A percentile compares a stretch with the other conserved stretches of the same genome.
These are phyloP conservation scores for Eledona agricola DNA, from an alignment of 2,888 invertebrate species.

Conservation along the genomic window DNA sequence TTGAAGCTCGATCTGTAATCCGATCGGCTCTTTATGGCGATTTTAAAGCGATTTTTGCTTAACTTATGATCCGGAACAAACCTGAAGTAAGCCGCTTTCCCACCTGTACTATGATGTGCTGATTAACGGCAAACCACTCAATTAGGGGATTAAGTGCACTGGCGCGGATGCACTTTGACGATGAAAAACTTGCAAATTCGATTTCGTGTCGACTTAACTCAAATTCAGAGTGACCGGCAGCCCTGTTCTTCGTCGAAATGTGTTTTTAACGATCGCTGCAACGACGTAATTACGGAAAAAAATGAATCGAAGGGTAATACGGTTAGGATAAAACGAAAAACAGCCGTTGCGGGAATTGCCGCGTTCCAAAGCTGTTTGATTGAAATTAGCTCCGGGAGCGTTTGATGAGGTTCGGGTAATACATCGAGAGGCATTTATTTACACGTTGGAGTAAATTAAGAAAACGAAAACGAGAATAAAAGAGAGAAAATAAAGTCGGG, in stretches of 20 bases:
- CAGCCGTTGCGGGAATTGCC: conserved; percentile 18
- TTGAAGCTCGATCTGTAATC: conserved; percentile 12
- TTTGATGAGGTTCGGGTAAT: conserved; percentile 30
- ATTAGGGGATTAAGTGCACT: conserved; percentile 21
- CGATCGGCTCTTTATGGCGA: too few relatives aligned
- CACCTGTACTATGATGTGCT: conserved; percentile 19
- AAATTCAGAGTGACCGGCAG: too few relatives aligned
- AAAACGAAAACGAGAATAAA: conserved; percentile 32
- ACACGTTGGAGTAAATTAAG: conserved; percentile 38
- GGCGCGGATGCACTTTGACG: conserved; percentile 14
- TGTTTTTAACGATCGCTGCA: too few relatives aligned
- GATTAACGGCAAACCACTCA: conserved; percentile 22
- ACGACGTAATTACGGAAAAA: too few relatives aligned
- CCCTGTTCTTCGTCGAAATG: too few relatives aligned
- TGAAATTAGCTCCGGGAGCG: conserved; percentile 28
- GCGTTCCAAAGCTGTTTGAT: conserved; percentile 24
- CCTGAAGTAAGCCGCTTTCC: conserved; percentile 19
- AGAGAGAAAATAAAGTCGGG: conserved; percentile 31
- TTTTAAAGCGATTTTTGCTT: too few relatives aligned
- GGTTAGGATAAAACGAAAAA: conserved; percentile 10
- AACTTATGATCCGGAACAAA: conserved; percentile 13
- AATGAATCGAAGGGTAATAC: conserved; percentile 12
- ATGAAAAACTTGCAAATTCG: conserved; percentile 2
- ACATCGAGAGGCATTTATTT: conserved; percentile 35
- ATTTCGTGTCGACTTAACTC: too few relatives aligned